These are phyloP conservation scores for Drosophila rellima DNA, from an alignment of 2,888 invertebrate species.

Conservation along the genomic window DNA sequence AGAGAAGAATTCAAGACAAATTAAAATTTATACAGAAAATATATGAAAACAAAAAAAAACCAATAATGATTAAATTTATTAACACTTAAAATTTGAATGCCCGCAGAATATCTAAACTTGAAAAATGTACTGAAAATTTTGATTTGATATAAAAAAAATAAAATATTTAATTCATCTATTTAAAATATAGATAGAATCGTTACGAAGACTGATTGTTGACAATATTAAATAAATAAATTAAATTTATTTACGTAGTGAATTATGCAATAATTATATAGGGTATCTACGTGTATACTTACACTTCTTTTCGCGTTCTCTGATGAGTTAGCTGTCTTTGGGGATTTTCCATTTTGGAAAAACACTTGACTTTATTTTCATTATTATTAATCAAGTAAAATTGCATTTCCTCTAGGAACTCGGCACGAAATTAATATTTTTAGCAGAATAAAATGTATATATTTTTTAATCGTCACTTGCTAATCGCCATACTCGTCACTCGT, in stretches of 20 bases:
- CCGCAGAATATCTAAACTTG: too few relatives aligned
- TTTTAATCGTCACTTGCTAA: not conserved
- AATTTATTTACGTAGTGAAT: not conserved
- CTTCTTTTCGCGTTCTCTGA: slow-evolving; percentile 1
- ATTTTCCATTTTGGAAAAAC: slow-evolving; percentile 16
- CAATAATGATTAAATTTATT: not conserved
- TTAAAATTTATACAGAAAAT: not conserved
- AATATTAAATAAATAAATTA: not conserved
- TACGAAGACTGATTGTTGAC: too few relatives aligned
- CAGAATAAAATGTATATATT: not conserved
- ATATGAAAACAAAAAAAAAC: not conserved
- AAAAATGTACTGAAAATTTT: too few relatives aligned
- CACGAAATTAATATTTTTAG: slow-evolving; percentile 4
- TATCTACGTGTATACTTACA: not conserved
- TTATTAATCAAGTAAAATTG: slow-evolving; percentile 11
- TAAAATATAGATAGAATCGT: too few relatives aligned
- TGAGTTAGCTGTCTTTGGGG: slow-evolving; percentile 20
- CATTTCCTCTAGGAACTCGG: slow-evolving; percentile 9
- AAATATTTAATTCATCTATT: too few relatives aligned
- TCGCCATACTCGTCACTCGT: not conserved
- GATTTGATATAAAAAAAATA: too few relatives aligned
- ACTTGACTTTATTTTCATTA: slow-evolving; percentile 14
- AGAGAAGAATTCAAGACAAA: not conserved
- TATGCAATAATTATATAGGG: not conserved
- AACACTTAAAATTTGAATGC: too few relatives aligned